These are phyloP conservation scores for Peromyscus attwateri DNA, from an alignment of 2,797 vertebrate genomes.

Conservation along the genomic window DNA sequence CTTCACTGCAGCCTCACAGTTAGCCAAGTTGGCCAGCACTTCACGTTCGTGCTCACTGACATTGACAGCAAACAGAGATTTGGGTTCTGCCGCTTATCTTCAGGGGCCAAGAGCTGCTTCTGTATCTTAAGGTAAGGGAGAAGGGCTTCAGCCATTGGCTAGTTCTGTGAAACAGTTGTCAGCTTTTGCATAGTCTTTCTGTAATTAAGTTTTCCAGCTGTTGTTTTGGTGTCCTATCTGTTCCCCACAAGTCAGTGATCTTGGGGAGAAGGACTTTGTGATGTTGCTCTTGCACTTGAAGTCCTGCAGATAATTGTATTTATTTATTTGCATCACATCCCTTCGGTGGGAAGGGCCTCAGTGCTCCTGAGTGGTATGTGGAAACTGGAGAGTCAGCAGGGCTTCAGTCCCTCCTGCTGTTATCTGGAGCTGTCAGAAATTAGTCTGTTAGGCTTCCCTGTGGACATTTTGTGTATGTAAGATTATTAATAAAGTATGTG, in stretches of 20 bases:
- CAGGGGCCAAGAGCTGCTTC: constrained; percentile 93
- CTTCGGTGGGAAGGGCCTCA: constrained; percentile 80
- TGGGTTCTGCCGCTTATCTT: constrained; percentile 93
- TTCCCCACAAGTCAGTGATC: constrained; percentile 86
- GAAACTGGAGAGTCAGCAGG: constrained; percentile 80
- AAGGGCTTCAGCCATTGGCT: constrained; percentile 75
- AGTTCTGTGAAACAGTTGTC: constrained; percentile 75
- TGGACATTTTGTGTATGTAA: constrained; percentile 88
- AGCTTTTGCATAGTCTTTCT: constrained; percentile 71
- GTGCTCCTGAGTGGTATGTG: constrained; percentile 72
- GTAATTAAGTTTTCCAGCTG: constrained; percentile 87
- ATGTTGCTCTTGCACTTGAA: constrained; percentile 83
- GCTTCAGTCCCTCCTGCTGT: constrained; percentile 79
- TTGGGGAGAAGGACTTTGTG: constrained; percentile 83
- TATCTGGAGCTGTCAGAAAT: constrained; percentile 89
- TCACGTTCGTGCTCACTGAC: constrained; percentile 93
- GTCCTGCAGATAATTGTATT: constrained; percentile 86
- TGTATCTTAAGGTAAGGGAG: constrained; percentile 93
- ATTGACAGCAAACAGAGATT: constrained; percentile 94
- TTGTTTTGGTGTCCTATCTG: constrained; percentile 49
- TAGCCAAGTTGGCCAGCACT: constrained; percentile 93
- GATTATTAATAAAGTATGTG: constrained; percentile 88
- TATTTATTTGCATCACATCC: constrained; percentile 86
- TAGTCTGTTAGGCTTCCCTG: constrained; percentile 86
- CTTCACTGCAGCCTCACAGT: constrained; percentile 89